Base-by-base conservation (phyloP, 2,888 invertebrate species). In the Cantharis lateralis region DNA sequence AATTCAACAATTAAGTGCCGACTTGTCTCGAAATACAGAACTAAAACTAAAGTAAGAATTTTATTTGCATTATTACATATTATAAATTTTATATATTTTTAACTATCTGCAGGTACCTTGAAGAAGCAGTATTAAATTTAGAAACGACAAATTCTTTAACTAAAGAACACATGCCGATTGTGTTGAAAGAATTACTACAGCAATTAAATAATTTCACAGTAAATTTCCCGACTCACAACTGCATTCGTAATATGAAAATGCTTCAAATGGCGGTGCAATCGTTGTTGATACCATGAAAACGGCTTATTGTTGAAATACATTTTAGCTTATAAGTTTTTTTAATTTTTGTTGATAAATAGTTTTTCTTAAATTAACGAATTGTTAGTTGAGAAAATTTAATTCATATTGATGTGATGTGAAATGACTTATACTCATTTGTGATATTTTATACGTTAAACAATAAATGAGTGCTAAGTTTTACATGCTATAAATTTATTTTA, bases 1-100 rank as follows among this genome's bases (percentile, higher is more conserved):
- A 26, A 95, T 99, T 83, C 98, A 98, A 86, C 98, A 98, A 88
- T 92, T 98, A 16, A 95, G 97, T 15, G 95, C 96, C 0, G 98
- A 98, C 86, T 92, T 98, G 89, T 91, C 92, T 79, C 93, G 94
- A 80, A 94, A 96, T 83, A 96, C 96, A 11, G 95, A 95, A 84
- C 89, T 94, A 15, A 96, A 96, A 88, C 91, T 94, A 83, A 94
- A 92, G 95, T 96, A 88, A 88, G 88, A 82, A 68, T 24, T 18
- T 24, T 72, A 24, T 26, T 68, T 15, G n/a, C 15, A 15, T 10
- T 28, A 24, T 68, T 7, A 1, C 15, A 15, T 26, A 26, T 20
- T 15, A 15, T 1, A 64, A 24, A 1, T 32, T 24, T 0, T 18
- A 9, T 18, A 10, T 18, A 15, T 71, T 10, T 62, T 62, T 24